These are phyloP conservation scores for Epinephelus lanceolatus DNA, from an alignment of 2,113 vertebrate genomes.

Conservation along the genomic window DNA sequence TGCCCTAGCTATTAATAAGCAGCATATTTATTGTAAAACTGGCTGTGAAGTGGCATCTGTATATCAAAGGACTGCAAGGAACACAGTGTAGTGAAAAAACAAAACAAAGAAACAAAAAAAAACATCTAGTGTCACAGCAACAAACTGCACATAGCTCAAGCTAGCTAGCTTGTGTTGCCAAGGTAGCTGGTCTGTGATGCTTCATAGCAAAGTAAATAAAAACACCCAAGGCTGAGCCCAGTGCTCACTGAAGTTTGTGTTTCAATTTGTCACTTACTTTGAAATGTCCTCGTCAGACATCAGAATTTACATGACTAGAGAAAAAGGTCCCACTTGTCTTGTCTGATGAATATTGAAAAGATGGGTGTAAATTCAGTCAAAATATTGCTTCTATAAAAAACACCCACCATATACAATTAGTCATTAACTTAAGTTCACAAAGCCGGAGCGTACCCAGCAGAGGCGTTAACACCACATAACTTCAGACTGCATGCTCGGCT, in stretches of 20 bases:
- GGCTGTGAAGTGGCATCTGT: too few relatives aligned
- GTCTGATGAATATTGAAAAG: not conserved
- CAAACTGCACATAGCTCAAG: not conserved
- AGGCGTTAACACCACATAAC: not conserved
- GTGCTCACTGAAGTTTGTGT: not conserved
- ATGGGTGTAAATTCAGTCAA: not conserved
- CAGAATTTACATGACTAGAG: not conserved
- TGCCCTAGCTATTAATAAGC: too few relatives aligned
- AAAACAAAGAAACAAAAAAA: not conserved
- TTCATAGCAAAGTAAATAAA: not conserved
- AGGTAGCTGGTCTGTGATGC: not conserved
- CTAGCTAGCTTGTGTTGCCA: too few relatives aligned
- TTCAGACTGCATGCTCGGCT: constrained; percentile 2
- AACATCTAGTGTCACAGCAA: not conserved
- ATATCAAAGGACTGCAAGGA: not conserved
- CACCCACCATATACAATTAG: not conserved
- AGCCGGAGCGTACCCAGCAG: constrained; percentile 23
- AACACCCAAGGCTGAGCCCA: not conserved
- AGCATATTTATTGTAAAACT: too few relatives aligned
- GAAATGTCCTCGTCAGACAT: not conserved
- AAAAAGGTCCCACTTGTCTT: not conserved
- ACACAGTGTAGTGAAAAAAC: not conserved
- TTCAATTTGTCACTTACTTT: not conserved
- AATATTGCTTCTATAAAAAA: not conserved
- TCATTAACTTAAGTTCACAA: not conserved